Percentiles rank a stretch among this genome's conserved stretches.
Evolutionary conservation across 2,797 vertebrate species (phyloP).

Genomic region (Sebastes hubbsi): DNA sequence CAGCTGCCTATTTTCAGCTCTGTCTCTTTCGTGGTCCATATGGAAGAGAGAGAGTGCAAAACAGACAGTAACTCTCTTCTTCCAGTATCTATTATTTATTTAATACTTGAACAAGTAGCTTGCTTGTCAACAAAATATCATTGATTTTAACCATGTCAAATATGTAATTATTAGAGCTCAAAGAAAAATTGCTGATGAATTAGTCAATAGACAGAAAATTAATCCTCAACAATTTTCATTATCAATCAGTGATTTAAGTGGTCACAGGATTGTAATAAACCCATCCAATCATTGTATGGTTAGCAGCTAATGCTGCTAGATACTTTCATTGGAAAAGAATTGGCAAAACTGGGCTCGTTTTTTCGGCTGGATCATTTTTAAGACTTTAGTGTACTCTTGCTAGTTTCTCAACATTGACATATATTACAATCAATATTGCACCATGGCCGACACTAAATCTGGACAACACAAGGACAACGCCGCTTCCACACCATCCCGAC

Average conservation of each 20-base stretch:
- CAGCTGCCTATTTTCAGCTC: constrained; percentile 31
- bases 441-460: too few species aligned
- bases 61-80: not conserved
- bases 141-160: not conserved
- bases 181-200: not conserved
- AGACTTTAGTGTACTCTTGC: too few species aligned
- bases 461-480: too few species aligned
- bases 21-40: not conserved
- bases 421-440: too few species aligned
- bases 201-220: not conserved
- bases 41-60: not conserved
- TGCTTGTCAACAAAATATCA: not conserved
- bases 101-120: not conserved
- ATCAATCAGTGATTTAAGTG: not conserved
- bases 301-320: too few species aligned
- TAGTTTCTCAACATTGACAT: too few species aligned
- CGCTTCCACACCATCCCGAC: too few species aligned
- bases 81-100: not conserved
- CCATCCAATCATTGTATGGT: too few species aligned
- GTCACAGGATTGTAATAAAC: too few species aligned
- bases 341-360: too few species aligned
- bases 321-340: too few species aligned
- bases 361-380: too few species aligned
- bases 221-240: not conserved
- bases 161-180: not conserved